Conservation (phyloP, 2,888 invertebrate species). For the Cordilura impudica region DNA sequence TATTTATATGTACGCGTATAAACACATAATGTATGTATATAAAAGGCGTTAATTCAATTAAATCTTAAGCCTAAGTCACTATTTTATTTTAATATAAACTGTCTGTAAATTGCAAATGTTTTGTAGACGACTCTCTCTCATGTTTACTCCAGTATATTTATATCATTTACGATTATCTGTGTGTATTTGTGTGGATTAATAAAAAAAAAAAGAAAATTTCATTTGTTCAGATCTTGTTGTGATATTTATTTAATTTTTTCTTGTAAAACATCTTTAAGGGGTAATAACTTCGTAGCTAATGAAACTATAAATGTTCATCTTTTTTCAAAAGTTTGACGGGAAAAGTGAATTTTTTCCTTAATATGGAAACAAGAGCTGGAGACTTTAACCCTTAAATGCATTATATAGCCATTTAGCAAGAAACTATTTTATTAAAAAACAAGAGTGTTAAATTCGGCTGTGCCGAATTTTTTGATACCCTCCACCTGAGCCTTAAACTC, state of each 20-base stretch:
- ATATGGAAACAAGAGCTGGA: too few relatives aligned
- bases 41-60: constrained; percentile 61
- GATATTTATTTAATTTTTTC: not conserved
- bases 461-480: too few relatives aligned
- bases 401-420: too few relatives aligned
- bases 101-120: not conserved
- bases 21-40: not conserved
- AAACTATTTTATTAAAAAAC: too few relatives aligned
- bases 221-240: not conserved
- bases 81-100: constrained; percentile 23
- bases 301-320: too few relatives aligned
- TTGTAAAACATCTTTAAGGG: not conserved
- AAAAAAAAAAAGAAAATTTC: not conserved
- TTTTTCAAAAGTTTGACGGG: too few relatives aligned
- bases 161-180: not conserved
- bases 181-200: not conserved
- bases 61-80: constrained; percentile 38
- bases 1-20: too few relatives aligned
- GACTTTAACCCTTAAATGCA: too few relatives aligned
- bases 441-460: too few relatives aligned
- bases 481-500: too few relatives aligned
- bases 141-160: not conserved
- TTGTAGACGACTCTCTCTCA: not conserved
- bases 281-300: too few relatives aligned
- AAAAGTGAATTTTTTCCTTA: too few relatives aligned